Evolutionary conservation across 2,113 vertebrate species (phyloP).

Genomic region (Perca fluviatilis): DNA sequence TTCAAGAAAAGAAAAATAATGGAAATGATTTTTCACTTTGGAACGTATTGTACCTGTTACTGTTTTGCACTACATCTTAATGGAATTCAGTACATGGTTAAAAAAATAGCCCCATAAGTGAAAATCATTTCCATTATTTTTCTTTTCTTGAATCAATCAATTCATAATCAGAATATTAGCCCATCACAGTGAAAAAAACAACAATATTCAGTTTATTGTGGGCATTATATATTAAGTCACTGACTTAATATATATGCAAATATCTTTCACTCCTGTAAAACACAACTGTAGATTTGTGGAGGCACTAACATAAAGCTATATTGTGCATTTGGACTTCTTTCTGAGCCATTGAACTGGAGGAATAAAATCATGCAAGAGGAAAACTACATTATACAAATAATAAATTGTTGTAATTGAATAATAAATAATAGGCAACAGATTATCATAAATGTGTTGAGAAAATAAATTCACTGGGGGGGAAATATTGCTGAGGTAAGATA

Average conservation of each 20-base stretch:
- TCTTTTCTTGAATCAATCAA: too few species aligned
- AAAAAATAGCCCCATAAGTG: too few species aligned
- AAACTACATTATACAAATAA: conserved; percentile 15
- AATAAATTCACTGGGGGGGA: conserved; percentile 2
- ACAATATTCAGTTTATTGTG: too few species aligned
- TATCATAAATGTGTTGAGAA: conserved; percentile 10
- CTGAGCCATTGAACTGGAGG: background rate
- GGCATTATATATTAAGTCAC: conserved; percentile 13
- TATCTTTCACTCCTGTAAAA: conserved; percentile 39
- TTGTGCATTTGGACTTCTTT: conserved; percentile 15
- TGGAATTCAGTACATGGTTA: too few species aligned
- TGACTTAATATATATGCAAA: conserved; percentile 47
- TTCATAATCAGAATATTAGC: too few species aligned
- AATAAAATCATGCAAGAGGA: conserved; percentile 16
- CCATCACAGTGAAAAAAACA: too few species aligned
- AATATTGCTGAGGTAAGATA: conserved; percentile 20
- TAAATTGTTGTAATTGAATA: conserved; percentile 31
- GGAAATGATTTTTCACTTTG: background rate
- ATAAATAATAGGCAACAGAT: conserved; percentile 40
- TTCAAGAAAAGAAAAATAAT: background rate
- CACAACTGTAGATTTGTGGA: conserved; percentile 28
- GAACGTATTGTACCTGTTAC: too few species aligned
- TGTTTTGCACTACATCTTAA: too few species aligned
- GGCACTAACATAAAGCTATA: conserved; percentile 12
- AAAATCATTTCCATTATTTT: too few species aligned